Evolutionary conservation across 2,113 vertebrate genomes (phyloP).

Genomic region (Oreochromis aureus): DNA sequence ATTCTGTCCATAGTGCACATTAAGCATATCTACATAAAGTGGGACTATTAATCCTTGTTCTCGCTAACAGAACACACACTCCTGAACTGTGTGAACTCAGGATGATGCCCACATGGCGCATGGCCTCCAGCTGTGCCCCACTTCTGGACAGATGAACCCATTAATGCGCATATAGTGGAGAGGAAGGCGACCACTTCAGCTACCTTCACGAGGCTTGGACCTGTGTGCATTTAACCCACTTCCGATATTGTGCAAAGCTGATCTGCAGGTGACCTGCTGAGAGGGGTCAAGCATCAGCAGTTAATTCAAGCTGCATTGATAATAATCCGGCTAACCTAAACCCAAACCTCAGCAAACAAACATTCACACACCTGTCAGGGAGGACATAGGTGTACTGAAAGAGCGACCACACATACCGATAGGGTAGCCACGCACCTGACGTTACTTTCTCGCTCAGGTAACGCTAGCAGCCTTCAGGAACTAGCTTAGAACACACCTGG

Average conservation of each 20-base stretch:
- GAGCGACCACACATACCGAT: neutral
- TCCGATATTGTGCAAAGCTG: neutral
- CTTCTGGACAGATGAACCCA: constrained; percentile 22
- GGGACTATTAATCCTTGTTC: neutral
- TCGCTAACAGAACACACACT: neutral
- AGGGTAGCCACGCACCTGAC: neutral
- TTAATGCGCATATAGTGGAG: neutral
- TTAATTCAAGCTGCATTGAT: neutral
- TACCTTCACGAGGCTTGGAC: neutral
- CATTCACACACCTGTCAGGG: neutral
- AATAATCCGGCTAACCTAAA: neutral
- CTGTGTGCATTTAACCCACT: neutral
- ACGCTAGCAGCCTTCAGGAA: neutral
- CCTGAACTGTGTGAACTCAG: neutral
- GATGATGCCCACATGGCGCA: neutral
- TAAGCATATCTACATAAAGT: neutral
- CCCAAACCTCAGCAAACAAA: neutral
- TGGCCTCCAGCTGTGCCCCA: constrained; percentile 25
- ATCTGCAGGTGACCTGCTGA: neutral
- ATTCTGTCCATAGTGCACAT: neutral
- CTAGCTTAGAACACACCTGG: neutral
- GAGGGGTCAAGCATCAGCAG: neutral
- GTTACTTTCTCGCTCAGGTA: neutral
- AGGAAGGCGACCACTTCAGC: neutral
- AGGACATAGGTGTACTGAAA: neutral